These are phyloP conservation scores for Idaea biselata DNA, from an alignment of 2,888 invertebrate genomes.

Conservation along the genomic window DNA sequence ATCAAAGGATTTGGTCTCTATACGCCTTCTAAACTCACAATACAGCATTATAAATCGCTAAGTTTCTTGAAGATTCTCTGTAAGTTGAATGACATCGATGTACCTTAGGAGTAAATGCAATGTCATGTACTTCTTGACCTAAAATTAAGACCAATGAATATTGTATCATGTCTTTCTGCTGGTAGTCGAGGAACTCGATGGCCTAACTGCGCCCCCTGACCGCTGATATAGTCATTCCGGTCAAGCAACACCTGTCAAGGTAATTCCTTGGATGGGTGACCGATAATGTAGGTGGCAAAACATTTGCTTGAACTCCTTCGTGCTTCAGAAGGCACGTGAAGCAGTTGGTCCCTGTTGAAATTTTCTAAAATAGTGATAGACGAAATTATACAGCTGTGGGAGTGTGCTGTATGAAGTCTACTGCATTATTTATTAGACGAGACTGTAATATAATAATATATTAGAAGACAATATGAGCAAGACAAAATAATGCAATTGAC, in stretches of 20 bases:
- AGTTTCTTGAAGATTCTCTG: background rate
- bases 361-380: no score
- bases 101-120: background rate
- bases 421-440: background rate
- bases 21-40: conserved; percentile 44
- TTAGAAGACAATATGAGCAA: background rate
- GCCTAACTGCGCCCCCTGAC: no score
- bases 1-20: conserved; percentile 10
- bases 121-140: background rate
- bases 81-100: background rate
- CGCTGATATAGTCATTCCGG: no score
- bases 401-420: background rate
- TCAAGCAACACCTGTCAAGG: no score
- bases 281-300: no score
- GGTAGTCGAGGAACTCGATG: no score
- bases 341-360: no score
- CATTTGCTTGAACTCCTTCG: no score
- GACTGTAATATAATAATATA: background rate
- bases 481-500: background rate
- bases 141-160: background rate
- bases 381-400: no score
- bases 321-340: no score
- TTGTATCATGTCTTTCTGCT: no score
- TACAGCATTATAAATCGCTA: background rate
- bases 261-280: no score